A percentile compares a stretch with the other conserved stretches of the same genome.
These are phyloP conservation scores for Hypotaenidia philippensis DNA, from an alignment of 2,797 vertebrate genomes.

Conservation along the genomic window DNA sequence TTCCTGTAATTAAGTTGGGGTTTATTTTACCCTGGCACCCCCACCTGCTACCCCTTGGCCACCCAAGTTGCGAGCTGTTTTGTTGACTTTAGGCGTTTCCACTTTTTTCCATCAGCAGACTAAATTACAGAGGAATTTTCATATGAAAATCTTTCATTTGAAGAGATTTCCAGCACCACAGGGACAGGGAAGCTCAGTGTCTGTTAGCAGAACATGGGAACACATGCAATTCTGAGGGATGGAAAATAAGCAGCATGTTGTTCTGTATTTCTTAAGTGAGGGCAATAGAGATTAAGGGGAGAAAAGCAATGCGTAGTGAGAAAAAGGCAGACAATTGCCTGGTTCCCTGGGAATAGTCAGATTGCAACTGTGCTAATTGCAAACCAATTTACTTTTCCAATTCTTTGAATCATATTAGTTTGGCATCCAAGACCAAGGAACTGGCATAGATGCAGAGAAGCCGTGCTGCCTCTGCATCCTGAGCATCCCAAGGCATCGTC, in stretches of 20 bases:
- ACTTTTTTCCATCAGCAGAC: neutral
- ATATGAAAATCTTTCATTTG: slow-evolving; percentile 4
- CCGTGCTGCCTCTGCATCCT: accelerated
- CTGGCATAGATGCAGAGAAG: neutral
- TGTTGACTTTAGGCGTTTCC: neutral
- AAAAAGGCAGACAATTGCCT: slow-evolving; percentile 34
- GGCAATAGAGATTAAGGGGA: neutral
- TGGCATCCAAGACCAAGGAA: neutral
- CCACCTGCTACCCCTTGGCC: slow-evolving; percentile 33
- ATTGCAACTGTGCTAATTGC: neutral
- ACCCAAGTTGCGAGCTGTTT: slow-evolving; percentile 35
- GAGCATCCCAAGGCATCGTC: neutral
- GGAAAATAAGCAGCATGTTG: neutral
- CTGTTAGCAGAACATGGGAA: neutral
- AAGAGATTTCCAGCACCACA: neutral
- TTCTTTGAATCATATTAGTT: neutral
- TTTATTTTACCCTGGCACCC: slow-evolving; percentile 28
- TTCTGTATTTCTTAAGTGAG: neutral
- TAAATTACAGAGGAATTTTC: slow-evolving; percentile 24
- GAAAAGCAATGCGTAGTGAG: neutral
- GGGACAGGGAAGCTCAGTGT: neutral
- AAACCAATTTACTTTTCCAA: neutral
- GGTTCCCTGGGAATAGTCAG: neutral
- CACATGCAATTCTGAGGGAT: neutral
- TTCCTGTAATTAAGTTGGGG: slow-evolving; percentile 17